Evolutionary conservation across 2,113 vertebrate species (phyloP), one percentile per base, ranked within the genome.

Genomic region (Genyomyrus donnyi): DNA sequence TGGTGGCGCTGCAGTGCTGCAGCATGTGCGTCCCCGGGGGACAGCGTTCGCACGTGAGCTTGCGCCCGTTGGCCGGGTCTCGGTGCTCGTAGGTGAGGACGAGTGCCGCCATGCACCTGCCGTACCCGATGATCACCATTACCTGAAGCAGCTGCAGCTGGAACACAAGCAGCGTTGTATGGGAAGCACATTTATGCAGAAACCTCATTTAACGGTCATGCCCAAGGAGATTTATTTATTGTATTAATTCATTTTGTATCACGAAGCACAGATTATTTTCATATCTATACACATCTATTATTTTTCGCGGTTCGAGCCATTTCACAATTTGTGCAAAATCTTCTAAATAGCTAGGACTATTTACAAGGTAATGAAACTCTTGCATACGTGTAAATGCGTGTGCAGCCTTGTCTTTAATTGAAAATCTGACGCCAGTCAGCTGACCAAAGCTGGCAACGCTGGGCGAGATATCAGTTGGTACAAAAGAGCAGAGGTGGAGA

Each of bases 1-100:
- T 5, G 10, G 17, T 85, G 0, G 89, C 3, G 8, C 93, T 93
- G 91, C 96, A 96, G 89, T 90, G 85, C 0, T 83, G 1, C 1
- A 45, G 83, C 89, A 95, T 90, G 56, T 90, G 92, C 0, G 10
- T 66, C 0, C 96, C 96, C 0, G 96, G 94, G 0, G 93, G 88
- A 6, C 96, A 96, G 10, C 70, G 48, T 0, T 92, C 85, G 17
- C 96, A 96, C 5, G 1, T 56, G 24, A 96, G 92, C 48, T 10
- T 24, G 17, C 53, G 53, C 13, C 90, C 89, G 7, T 49, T 90
- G 21, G 39, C 53, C 11, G 58, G 89, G 70, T 94, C 94, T 1
- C 0, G 85, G 11, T 85, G 21, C 0, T 6, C 45, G 87, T 91
- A 96, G 7, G 93, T 94, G 0, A 0, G 56, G 0, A 0, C 5